Percentiles rank a stretch among this genome's conserved stretches.
phyloP scores from a whole-genome alignment of 1,140 invertebrate species.

The Nilaparvata lugens region DNA sequence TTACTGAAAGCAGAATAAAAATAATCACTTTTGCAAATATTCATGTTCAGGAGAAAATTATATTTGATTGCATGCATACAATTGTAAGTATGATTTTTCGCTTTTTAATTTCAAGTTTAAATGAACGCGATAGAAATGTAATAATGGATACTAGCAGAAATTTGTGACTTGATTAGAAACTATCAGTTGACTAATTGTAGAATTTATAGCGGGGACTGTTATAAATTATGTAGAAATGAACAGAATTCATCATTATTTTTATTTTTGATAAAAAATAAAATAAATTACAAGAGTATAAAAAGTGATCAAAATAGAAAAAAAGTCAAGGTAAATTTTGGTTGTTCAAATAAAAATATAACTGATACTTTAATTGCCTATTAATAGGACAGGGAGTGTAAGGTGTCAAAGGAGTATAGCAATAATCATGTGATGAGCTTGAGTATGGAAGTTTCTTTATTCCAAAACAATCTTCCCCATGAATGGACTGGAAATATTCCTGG shows the following conservation, averaged over 20 bases:
- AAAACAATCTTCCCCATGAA: constrained; percentile 39
- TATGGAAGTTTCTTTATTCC: constrained; percentile 41
- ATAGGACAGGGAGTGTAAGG: background rate
- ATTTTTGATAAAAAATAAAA: background rate
- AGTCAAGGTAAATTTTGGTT: background rate
- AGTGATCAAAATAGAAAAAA: background rate
- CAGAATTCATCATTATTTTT: background rate
- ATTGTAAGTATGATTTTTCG: too few species aligned
- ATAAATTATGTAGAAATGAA: background rate
- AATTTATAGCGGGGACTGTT: background rate
- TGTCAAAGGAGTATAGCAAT: background rate
- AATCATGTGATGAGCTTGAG: constrained; percentile 26
- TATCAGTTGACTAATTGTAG: too few species aligned
- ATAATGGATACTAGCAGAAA: too few species aligned
- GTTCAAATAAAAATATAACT: background rate
- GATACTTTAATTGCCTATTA: background rate
- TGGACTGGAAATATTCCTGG: constrained; percentile 39
- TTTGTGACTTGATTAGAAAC: too few species aligned
- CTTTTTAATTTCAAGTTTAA: too few species aligned
- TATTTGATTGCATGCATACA: too few species aligned
- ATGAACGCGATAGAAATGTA: too few species aligned
- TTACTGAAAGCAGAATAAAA: too few species aligned
- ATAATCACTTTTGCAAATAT: too few species aligned
- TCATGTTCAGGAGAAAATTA: too few species aligned
- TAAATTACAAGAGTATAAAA: background rate